These are phyloP conservation scores for Folsomia manolachei DNA, from an alignment of 2,888 invertebrate genomes.

Conservation along the genomic window DNA sequence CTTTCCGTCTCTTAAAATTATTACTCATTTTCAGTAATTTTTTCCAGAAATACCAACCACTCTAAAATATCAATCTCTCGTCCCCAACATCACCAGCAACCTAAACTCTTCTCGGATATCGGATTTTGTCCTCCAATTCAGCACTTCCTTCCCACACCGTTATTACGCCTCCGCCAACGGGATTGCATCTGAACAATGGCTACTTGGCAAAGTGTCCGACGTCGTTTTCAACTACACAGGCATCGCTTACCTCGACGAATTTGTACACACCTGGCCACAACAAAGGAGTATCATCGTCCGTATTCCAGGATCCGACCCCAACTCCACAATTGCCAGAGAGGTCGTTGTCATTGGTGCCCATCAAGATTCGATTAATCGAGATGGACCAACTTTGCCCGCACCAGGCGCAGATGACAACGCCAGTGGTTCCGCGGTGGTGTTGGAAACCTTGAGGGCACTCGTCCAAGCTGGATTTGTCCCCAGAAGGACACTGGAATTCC, in stretches of 20 bases:
- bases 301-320: conserved; percentile 20
- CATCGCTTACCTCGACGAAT: not conserved
- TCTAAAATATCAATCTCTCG: not conserved
- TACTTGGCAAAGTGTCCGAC: not conserved
- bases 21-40: conserved; percentile 1
- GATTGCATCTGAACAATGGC: not conserved
- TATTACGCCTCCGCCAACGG: not conserved
- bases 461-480: conserved; percentile 15
- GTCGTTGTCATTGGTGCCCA: conserved; percentile 29
- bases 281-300: conserved; percentile 24
- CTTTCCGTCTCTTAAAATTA: not conserved
- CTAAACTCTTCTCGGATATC: not conserved
- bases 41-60: not conserved
- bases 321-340: not conserved
- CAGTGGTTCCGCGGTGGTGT: conserved; percentile 1
- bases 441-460: conserved; percentile 19
- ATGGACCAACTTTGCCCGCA: not conserved
- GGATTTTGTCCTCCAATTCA: not conserved
- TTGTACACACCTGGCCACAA: not conserved
- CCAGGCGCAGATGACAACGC: conserved; percentile 28
- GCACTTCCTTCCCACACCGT: not conserved
- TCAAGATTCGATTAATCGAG: conserved; percentile 17
- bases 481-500: conserved; percentile 24
- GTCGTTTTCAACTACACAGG: conserved; percentile 7
- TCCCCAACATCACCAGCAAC: no score